Conservation (phyloP, 1,140 invertebrate genomes). For the Acromyrmex heyeri region DNA sequence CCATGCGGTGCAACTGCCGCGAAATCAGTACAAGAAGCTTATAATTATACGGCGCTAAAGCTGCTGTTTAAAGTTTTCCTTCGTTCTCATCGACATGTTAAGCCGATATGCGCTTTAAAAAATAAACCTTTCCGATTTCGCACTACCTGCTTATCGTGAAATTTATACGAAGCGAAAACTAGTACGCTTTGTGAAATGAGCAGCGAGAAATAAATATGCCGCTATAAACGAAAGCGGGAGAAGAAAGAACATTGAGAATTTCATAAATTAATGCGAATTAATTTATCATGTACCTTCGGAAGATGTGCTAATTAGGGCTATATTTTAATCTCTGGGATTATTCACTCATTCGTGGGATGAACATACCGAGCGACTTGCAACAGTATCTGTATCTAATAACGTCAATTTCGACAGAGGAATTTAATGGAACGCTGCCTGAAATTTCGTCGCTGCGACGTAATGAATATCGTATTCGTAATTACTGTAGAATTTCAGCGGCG, state of each 20-base stretch:
- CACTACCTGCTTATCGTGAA: background rate
- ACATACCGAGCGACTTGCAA: background rate
- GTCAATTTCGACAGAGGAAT: conserved; percentile 25
- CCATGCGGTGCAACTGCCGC: background rate
- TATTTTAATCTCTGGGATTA: conserved; percentile 13
- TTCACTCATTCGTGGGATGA: background rate
- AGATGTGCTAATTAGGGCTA: background rate
- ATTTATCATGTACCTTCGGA: conserved; percentile 9
- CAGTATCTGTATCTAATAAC: background rate
- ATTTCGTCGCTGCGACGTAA: conserved; percentile 24
- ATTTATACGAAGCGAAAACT: background rate
- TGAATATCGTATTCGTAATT: conserved; percentile 35
- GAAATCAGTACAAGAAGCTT: conserved; percentile 54
- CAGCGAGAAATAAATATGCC: background rate
- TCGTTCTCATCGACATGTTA: conserved; percentile 9
- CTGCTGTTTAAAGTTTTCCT: conserved; percentile 27
- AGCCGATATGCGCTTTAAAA: conserved; percentile 3
- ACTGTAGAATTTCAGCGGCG: conserved; percentile 17
- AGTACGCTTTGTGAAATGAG: conserved; percentile 6
- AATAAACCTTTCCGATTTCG: background rate
- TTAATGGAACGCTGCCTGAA: conserved; percentile 11
- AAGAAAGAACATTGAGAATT: background rate
- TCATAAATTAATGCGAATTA: conserved; percentile 21
- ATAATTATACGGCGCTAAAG: conserved; percentile 32
- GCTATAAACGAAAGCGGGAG: background rate